Evolutionary conservation across 2,888 invertebrate species (phyloP).

Genomic region (Cryptus viduatorius): DNA sequence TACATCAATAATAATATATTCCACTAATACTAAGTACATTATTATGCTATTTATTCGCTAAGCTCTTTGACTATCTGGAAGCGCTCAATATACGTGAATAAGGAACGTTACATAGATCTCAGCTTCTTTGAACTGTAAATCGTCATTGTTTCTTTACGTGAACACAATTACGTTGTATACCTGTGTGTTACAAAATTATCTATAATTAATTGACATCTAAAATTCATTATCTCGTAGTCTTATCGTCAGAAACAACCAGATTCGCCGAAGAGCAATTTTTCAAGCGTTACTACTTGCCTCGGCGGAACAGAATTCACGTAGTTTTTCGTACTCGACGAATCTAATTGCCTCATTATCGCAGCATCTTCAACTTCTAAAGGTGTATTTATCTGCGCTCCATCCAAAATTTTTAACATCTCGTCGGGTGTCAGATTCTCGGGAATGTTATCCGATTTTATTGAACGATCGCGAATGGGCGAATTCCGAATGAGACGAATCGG

Average conservation of each 20-base stretch:
- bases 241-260: slow-evolving; percentile 76
- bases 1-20: neutral
- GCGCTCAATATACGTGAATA: slow-evolving; percentile 50
- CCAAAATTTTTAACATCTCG: slow-evolving; percentile 81
- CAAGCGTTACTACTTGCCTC: slow-evolving; percentile 82
- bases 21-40: slow-evolving; percentile 6
- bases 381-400: slow-evolving; percentile 81
- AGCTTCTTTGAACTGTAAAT: slow-evolving; percentile 38
- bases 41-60: slow-evolving; percentile 14
- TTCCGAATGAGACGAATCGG: neutral
- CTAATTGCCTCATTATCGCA: slow-evolving; percentile 68
- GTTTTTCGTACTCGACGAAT: slow-evolving; percentile 53
- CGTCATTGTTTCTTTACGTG: slow-evolving; percentile 4
- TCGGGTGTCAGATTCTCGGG: slow-evolving; percentile 75
- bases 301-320: slow-evolving; percentile 68
- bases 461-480: slow-evolving; percentile 49
- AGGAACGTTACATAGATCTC: neutral
- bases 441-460: slow-evolving; percentile 63
- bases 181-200: neutral
- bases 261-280: slow-evolving; percentile 82
- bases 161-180: neutral
- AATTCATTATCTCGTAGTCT: slow-evolving; percentile 11
- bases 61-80: slow-evolving; percentile 58
- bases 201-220: slow-evolving; percentile 15
- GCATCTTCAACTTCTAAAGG: slow-evolving; percentile 74